A percentile compares a stretch with the other conserved stretches of the same genome.
Conservation (phyloP, 2,797 vertebrate genomes). For the Adrianichthys oophorus region DNA sequence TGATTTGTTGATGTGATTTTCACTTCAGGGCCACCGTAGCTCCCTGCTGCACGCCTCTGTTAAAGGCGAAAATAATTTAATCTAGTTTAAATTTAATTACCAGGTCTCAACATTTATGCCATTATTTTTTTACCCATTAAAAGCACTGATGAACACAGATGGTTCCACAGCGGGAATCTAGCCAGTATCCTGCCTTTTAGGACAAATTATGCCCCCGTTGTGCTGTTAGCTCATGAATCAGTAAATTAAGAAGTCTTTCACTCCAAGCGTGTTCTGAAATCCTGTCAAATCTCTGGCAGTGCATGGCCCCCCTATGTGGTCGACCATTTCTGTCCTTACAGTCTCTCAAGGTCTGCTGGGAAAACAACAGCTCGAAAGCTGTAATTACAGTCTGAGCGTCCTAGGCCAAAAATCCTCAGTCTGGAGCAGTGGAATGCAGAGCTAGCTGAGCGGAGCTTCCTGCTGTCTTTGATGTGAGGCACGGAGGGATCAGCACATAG, state of each 20-base stretch:
- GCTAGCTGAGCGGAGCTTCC: slow-evolving; percentile 71
- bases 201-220: slow-evolving; percentile 42
- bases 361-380: slow-evolving; percentile 71
- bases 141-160: slow-evolving; percentile 60
- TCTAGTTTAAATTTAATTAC: slow-evolving; percentile 61
- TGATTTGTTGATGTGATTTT: slow-evolving; percentile 21
- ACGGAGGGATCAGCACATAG: slow-evolving; percentile 73
- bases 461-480: slow-evolving; percentile 74
- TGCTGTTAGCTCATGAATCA: slow-evolving; percentile 32
- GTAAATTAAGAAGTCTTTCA: slow-evolving; percentile 37
- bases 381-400: slow-evolving; percentile 74
- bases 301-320: slow-evolving; percentile 42
- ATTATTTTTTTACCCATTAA: slow-evolving; percentile 54
- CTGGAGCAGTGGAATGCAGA: slow-evolving; percentile 77
- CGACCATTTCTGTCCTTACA: slow-evolving; percentile 54
- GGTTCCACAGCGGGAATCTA: slow-evolving; percentile 48
- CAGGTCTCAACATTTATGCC: slow-evolving; percentile 47
- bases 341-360: slow-evolving; percentile 73
- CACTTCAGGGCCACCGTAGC: slow-evolving; percentile 2
- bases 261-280: slow-evolving; percentile 37
- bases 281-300: slow-evolving; percentile 40
- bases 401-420: slow-evolving; percentile 73
- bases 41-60: slow-evolving; percentile 24
- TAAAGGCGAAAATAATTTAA: slow-evolving; percentile 38
- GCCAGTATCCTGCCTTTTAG: slow-evolving; percentile 45